Percentiles rank a stretch among this genome's conserved stretches.
Evolutionary conservation across 2,113 vertebrate species (phyloP).

Genomic region (Odocoileus hemionus): DNA sequence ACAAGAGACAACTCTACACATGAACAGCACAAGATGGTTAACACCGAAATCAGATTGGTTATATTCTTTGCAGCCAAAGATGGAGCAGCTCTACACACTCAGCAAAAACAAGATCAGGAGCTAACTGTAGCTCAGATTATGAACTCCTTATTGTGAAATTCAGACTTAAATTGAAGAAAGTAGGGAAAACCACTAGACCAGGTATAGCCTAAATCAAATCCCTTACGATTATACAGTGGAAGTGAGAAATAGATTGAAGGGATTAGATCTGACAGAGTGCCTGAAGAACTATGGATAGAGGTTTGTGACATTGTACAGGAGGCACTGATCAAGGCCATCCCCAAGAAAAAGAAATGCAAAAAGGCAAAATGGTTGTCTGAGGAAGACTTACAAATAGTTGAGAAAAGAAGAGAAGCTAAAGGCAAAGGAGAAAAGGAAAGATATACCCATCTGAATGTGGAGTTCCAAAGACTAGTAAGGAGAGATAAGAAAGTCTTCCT

Average conservation of each 20-base stretch:
- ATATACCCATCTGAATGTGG: background rate
- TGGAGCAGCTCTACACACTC: background rate
- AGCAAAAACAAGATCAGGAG: background rate
- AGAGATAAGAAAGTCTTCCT: background rate
- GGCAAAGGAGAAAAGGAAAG: background rate
- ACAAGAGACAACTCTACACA: background rate
- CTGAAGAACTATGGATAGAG: too few relatives aligned
- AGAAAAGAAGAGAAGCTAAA: background rate
- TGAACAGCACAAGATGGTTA: background rate
- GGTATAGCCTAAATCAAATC: too few relatives aligned
- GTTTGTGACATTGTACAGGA: too few relatives aligned
- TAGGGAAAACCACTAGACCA: background rate
- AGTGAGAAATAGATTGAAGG: too few relatives aligned
- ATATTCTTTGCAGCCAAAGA: background rate
- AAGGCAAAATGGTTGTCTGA: too few relatives aligned
- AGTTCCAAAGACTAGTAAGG: background rate
- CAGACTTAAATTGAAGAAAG: background rate
- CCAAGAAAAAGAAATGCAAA: too few relatives aligned
- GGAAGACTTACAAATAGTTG: too few relatives aligned
- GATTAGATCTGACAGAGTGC: too few relatives aligned
- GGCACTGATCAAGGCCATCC: too few relatives aligned
- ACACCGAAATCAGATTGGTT: background rate
- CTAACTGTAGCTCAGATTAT: background rate
- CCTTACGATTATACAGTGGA: too few relatives aligned
- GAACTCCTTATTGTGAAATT: background rate